A percentile compares a stretch with the other conserved stretches of the same genome.
Evolutionary conservation across 2,113 vertebrate species (phyloP).

Genomic region (Elachura formosa): DNA sequence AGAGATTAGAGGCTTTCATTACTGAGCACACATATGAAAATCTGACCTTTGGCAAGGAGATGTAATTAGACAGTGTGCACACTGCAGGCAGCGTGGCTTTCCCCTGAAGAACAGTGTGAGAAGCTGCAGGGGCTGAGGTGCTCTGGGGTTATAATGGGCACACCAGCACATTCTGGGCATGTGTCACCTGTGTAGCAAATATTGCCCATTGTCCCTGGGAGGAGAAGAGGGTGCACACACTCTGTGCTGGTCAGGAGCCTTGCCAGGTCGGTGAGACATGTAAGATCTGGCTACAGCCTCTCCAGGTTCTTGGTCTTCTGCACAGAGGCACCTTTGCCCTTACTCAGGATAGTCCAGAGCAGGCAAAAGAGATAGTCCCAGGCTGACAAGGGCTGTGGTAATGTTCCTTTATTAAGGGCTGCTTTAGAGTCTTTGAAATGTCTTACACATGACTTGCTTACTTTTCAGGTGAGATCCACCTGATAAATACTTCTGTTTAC

Average conservation of each 20-base stretch:
- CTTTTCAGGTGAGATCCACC: not conserved
- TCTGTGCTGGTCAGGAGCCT: not conserved
- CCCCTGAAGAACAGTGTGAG: fast-evolving
- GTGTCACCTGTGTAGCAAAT: not conserved
- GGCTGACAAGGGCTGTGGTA: no score
- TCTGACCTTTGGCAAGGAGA: not conserved
- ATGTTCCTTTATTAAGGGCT: not conserved
- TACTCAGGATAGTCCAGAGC: not conserved
- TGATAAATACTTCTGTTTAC: not conserved
- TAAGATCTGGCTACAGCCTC: not conserved
- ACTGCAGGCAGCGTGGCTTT: fast-evolving
- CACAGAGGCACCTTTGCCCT: not conserved
- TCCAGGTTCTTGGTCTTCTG: not conserved
- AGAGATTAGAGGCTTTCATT: not conserved
- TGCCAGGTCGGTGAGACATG: fast-evolving
- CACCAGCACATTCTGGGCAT: not conserved
- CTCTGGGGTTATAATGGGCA: not conserved
- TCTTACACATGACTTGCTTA: not conserved
- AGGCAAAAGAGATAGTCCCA: not conserved
- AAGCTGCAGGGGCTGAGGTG: not conserved
- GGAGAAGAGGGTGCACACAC: not conserved
- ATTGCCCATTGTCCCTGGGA: fast-evolving
- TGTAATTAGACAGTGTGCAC: not conserved
- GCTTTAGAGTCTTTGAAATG: not conserved
- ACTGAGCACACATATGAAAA: not conserved